A percentile compares a stretch with the other conserved stretches of the same genome.
Evolutionary conservation across 2,888 invertebrate genomes (phyloP).

Genomic region (Alloscopus bannaensis): DNA sequence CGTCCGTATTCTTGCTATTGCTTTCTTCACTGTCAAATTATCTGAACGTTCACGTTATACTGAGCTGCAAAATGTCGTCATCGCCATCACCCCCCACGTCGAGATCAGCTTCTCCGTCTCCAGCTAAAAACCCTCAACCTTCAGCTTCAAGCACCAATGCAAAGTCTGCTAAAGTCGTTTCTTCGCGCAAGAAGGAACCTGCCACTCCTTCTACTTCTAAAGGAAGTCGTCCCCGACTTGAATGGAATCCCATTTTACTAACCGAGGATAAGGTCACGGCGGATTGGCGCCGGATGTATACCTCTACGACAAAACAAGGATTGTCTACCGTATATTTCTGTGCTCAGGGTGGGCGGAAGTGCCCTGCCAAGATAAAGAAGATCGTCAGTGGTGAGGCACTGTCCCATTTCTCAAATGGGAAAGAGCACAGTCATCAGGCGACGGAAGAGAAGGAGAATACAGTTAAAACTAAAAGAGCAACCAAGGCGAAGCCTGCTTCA

Average conservation of each 20-base stretch:
- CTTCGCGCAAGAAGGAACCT: too few relatives aligned
- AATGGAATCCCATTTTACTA: neutral
- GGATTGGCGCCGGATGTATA: neutral
- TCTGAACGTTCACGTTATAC: too few relatives aligned
- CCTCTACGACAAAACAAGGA: slow-evolving; percentile 28
- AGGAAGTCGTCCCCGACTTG: neutral
- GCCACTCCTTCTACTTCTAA: too few relatives aligned
- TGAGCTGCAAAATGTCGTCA: too few relatives aligned
- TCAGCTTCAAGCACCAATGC: too few relatives aligned
- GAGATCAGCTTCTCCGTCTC: too few relatives aligned
- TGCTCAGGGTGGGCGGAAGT: slow-evolving; percentile 25
- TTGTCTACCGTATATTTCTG: slow-evolving; percentile 7
- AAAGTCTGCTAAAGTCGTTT: too few relatives aligned
- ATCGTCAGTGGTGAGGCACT: neutral
- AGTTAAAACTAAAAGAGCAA: neutral
- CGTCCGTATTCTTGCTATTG: too few relatives aligned
- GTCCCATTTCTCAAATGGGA: slow-evolving; percentile 11
- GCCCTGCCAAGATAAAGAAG: slow-evolving; percentile 27
- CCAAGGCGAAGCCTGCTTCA: neutral
- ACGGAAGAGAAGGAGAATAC: neutral
- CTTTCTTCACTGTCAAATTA: too few relatives aligned
- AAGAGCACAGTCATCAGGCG: slow-evolving; percentile 22
- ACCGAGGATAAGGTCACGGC: slow-evolving; percentile 1
- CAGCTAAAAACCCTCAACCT: too few relatives aligned
- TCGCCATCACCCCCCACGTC: too few relatives aligned